phyloP scores from a whole-genome alignment of 2,888 invertebrate species.

The Phania funesta region DNA sequence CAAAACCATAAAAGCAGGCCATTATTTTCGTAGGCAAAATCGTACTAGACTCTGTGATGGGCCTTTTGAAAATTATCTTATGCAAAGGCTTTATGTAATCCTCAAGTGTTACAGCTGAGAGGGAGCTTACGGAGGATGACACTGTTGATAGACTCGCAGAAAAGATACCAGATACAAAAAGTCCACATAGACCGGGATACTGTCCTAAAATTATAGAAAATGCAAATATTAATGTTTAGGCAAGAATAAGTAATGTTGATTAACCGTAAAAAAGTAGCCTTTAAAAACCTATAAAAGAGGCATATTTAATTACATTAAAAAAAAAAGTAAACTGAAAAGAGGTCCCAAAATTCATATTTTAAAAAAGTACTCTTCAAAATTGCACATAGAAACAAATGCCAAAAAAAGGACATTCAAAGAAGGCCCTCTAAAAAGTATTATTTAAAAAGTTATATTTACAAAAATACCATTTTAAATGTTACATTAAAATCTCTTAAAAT shows the following conservation, averaged over 20 bases:
- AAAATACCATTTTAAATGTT: background rate
- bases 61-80: constrained; percentile 78
- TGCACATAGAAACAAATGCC: too few species aligned
- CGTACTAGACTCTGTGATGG: constrained; percentile 80
- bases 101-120: constrained; percentile 93
- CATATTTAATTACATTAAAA: background rate
- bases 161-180: constrained; percentile 95
- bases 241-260: background rate
- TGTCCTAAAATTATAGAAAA: constrained; percentile 73
- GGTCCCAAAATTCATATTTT: too few species aligned
- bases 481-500: too few species aligned
- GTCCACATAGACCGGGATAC: constrained; percentile 90
- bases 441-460: too few species aligned
- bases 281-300: background rate
- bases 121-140: constrained; percentile 93
- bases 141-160: constrained; percentile 95
- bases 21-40: constrained; percentile 85
- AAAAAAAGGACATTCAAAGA: background rate
- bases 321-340: background rate
- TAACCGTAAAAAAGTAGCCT: background rate
- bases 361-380: background rate
- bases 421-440: background rate
- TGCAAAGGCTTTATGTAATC: constrained; percentile 88
- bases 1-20: constrained; percentile 87
- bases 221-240: background rate